Evolutionary conservation across 2,888 invertebrate species (phyloP).

Genomic region (Tetragonisca angustula): DNA sequence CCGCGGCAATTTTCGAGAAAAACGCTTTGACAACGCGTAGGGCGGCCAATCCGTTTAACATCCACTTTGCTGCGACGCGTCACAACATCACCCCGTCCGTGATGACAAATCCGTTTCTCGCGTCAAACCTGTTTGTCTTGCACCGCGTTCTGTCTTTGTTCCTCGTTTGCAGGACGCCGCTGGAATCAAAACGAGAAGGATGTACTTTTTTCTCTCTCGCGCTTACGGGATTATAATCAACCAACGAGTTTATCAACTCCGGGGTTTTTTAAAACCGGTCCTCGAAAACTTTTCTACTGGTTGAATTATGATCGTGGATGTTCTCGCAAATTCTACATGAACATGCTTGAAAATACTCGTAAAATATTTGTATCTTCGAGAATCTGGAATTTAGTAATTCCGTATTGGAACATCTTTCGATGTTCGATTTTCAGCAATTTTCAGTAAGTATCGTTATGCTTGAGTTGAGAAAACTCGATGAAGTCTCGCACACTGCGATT

Average conservation of each 20-base stretch:
- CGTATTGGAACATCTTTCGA: no score
- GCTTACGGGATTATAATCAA: neutral
- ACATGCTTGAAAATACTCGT: no score
- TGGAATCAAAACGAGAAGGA: neutral
- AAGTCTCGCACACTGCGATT: no score
- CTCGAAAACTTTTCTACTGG: no score
- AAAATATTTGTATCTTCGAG: no score
- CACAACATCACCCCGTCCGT: conserved; percentile 50
- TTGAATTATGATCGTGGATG: no score
- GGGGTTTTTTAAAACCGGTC: no score
- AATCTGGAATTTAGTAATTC: no score
- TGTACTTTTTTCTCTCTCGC: neutral
- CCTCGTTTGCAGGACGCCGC: neutral
- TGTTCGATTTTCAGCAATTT: no score
- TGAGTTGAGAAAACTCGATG: no score
- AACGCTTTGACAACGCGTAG: conserved; percentile 65
- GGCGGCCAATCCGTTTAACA: conserved; percentile 66
- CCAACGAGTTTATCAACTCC: neutral
- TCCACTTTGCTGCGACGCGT: conserved; percentile 63
- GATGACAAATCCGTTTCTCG: conserved; percentile 65
- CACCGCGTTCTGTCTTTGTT: conserved; percentile 10
- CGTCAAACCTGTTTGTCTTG: conserved; percentile 58
- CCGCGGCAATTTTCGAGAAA: conserved; percentile 65
- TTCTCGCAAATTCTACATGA: no score
- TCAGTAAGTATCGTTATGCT: no score